A percentile compares a stretch with the other conserved stretches of the same genome.
phyloP scores from a whole-genome alignment of 2,113 vertebrate genomes.

The Embiotoca jacksoni region DNA sequence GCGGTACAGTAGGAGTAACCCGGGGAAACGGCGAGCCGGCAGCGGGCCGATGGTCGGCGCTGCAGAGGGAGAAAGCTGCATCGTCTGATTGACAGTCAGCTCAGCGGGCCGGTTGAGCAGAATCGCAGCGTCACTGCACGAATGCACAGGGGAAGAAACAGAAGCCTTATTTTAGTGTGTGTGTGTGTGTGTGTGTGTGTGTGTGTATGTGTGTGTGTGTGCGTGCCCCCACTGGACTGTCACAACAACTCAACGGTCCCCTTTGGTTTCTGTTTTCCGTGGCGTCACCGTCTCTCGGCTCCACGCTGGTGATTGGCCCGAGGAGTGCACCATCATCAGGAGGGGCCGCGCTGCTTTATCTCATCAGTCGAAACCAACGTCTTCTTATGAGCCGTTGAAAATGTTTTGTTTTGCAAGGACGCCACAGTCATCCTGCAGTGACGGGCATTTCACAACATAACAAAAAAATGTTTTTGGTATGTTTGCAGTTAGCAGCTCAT shows the following conservation, averaged over 20 bases:
- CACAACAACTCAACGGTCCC: background rate
- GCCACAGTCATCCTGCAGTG: background rate
- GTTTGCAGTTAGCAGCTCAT: too few relatives aligned
- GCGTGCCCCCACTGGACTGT: background rate
- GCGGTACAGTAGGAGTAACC: conserved; percentile 1
- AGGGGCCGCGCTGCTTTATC: conserved; percentile 5
- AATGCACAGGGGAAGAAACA: background rate
- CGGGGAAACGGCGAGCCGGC: background rate
- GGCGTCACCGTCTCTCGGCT: conserved; percentile 29
- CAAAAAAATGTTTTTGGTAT: too few relatives aligned
- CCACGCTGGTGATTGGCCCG: background rate
- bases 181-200: conserved; percentile 8
- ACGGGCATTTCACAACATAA: too few relatives aligned
- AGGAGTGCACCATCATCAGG: conserved; percentile 25
- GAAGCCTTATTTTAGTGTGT: conserved; percentile 5
- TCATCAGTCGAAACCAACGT: background rate
- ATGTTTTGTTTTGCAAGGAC: background rate
- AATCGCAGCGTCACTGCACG: background rate
- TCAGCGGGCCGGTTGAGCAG: background rate
- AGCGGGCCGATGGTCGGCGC: too few relatives aligned
- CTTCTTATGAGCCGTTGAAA: background rate
- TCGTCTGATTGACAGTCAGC: background rate
- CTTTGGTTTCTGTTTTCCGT: conserved; percentile 40
- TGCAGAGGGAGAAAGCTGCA: too few relatives aligned
- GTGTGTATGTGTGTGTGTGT: conserved; percentile 9